These are phyloP conservation scores for Erebia epiphron DNA, from an alignment of 2,888 invertebrate species.

Conservation along the genomic window DNA sequence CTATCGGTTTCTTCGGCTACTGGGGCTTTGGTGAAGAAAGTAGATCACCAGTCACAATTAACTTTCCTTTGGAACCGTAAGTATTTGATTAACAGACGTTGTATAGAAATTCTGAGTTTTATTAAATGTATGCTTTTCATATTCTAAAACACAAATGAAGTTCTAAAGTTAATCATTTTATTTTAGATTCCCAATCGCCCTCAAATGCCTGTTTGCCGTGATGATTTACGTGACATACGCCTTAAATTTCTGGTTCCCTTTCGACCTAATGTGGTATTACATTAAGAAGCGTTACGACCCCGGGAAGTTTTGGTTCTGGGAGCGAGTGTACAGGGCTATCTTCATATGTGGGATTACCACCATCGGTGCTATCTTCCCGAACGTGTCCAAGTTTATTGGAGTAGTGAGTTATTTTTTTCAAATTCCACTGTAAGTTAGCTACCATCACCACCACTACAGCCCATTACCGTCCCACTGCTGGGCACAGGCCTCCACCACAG, in stretches of 20 bases:
- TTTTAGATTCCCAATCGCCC: slow-evolving; percentile 50
- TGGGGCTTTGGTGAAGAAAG: not conserved
- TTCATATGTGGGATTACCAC: slow-evolving; percentile 47
- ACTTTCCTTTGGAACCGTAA: not conserved
- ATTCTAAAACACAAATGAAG: too few relatives aligned
- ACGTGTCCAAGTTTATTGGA: slow-evolving; percentile 53
- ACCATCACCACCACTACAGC: too few relatives aligned
- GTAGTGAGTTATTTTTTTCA: slow-evolving; percentile 48
- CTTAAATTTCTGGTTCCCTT: slow-evolving; percentile 58
- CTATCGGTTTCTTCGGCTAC: not conserved
- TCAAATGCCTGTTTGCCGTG: slow-evolving; percentile 53
- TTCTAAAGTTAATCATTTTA: too few relatives aligned
- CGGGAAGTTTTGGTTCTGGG: slow-evolving; percentile 53
- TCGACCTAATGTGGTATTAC: slow-evolving; percentile 57
- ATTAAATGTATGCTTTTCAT: too few relatives aligned
- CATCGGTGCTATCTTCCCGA: slow-evolving; percentile 49
- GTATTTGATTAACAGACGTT: not conserved
- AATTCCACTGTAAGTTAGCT: too few relatives aligned
- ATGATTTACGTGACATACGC: slow-evolving; percentile 55
- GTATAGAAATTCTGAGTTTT: not conserved
- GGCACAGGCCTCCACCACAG: too few relatives aligned
- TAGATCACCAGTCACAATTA: not conserved
- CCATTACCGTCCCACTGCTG: too few relatives aligned
- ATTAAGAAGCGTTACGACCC: slow-evolving; percentile 45
- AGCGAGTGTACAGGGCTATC: slow-evolving; percentile 52